Evolutionary conservation across 2,797 vertebrate species (phyloP).

Genomic region (Megalops cyprinoides): DNA sequence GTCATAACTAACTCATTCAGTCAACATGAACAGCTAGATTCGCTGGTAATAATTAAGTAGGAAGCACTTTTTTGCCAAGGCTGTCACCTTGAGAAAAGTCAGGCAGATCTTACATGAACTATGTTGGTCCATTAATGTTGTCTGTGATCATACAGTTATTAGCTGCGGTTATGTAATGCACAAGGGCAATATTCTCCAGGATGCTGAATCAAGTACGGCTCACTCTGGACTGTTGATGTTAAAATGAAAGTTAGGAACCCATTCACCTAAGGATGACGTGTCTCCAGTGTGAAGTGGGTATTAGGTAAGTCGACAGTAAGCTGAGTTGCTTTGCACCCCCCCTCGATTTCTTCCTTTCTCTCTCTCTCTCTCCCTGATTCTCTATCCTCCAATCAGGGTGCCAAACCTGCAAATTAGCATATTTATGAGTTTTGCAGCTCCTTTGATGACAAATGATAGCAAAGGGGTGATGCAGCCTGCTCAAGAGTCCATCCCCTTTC

Average conservation of each 20-base stretch:
- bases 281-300: not conserved
- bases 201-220: not conserved
- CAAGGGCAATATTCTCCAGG: not conserved
- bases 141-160: not conserved
- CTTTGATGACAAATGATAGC: slow-evolving; percentile 36
- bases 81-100: no score
- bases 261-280: not conserved
- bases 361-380: not conserved
- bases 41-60: no score
- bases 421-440: slow-evolving; percentile 26
- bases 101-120: no score
- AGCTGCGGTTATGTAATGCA: not conserved
- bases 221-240: not conserved
- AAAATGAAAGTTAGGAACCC: not conserved
- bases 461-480: slow-evolving; percentile 11
- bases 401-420: slow-evolving; percentile 30
- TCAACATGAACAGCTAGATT: not conserved
- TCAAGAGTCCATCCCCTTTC: slow-evolving; percentile 26
- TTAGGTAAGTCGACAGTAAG: not conserved
- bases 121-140: no score
- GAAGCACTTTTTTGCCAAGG: no score
- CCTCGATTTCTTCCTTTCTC: not conserved
- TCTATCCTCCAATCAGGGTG: not conserved
- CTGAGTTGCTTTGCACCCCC: not conserved
- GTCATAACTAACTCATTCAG: no score